Percentiles rank a stretch among this genome's conserved stretches.
These are phyloP conservation scores for Petrosia ficiformis DNA, from an alignment of 37 sponge, comb jelly and placozoan genomes.

Conservation along the genomic window DNA sequence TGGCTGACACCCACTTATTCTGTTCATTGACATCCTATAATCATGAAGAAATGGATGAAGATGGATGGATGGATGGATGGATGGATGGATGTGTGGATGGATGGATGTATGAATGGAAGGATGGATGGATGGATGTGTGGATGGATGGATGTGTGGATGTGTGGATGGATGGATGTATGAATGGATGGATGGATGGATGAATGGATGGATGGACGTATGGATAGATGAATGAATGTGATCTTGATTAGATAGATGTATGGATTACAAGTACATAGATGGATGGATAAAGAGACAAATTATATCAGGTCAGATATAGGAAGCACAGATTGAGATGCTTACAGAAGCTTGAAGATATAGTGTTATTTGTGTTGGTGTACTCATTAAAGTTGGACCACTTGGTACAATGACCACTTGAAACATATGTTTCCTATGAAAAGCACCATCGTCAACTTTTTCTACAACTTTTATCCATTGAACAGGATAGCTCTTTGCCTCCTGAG, in stretches of 20 bases:
- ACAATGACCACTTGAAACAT: constrained; percentile 80
- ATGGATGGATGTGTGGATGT: no score
- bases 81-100: no score
- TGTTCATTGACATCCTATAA: constrained; percentile 91
- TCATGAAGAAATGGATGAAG: no score
- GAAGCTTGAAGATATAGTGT: constrained; percentile 67
- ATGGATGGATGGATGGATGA: no score
- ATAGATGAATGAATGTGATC: no score
- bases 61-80: no score
- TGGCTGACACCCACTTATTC: constrained; percentile 91
- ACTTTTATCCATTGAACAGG: constrained; percentile 74
- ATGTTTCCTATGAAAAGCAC: constrained; percentile 79
- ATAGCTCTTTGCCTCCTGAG: constrained; percentile 65
- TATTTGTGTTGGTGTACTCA: constrained; percentile 11
- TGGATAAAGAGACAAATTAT: background rate
- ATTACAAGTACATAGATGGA: background rate
- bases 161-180: no score
- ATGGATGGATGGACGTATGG: no score
- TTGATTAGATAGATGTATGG: no score
- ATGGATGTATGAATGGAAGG: no score
- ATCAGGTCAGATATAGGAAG: background rate
- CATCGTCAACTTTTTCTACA: constrained; percentile 84
- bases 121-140: no score
- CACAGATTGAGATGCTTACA: constrained; percentile 26
- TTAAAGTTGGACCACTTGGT: constrained; percentile 11